Evolutionary conservation across 2,888 invertebrate genomes (phyloP).

Genomic region (Amiota communis): DNA sequence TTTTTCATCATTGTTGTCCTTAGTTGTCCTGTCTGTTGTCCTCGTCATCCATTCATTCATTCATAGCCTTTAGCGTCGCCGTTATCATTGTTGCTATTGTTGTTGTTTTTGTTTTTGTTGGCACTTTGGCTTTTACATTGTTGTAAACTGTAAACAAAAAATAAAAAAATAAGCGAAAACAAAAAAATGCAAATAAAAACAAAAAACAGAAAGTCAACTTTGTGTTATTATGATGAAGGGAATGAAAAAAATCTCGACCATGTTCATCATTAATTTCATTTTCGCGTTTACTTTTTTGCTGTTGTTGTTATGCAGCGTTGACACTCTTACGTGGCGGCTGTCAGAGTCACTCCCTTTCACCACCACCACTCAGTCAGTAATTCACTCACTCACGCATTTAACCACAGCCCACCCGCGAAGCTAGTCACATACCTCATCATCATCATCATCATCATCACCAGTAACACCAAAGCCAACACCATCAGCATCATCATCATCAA

Average conservation of each 20-base stretch:
- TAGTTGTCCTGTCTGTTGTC: not conserved
- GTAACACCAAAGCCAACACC: too few relatives aligned
- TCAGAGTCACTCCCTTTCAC: too few relatives aligned
- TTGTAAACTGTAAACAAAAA: conserved; percentile 11
- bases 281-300: conserved; percentile 3
- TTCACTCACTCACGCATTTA: not conserved
- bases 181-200: too few relatives aligned
- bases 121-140: conserved; percentile 9
- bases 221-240: too few relatives aligned
- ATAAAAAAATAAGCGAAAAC: too few relatives aligned
- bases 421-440: not conserved
- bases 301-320: not conserved
- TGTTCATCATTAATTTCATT: conserved; percentile 24
- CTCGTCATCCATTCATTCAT: not conserved
- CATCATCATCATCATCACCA: too few relatives aligned
- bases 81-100: not conserved
- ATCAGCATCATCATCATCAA: not conserved
- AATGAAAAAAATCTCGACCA: conserved; percentile 13
- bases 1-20: conserved; percentile 10
- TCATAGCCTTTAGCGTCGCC: conserved; percentile 2
- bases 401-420: not conserved
- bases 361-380: too few relatives aligned
- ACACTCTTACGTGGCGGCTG: too few relatives aligned
- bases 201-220: too few relatives aligned
- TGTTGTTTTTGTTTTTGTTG: conserved; percentile 14